Evolutionary conservation across 2,113 vertebrate species (phyloP), one percentile per base, ranked within the genome.

Genomic region (Muntiacus reevesi): DNA sequence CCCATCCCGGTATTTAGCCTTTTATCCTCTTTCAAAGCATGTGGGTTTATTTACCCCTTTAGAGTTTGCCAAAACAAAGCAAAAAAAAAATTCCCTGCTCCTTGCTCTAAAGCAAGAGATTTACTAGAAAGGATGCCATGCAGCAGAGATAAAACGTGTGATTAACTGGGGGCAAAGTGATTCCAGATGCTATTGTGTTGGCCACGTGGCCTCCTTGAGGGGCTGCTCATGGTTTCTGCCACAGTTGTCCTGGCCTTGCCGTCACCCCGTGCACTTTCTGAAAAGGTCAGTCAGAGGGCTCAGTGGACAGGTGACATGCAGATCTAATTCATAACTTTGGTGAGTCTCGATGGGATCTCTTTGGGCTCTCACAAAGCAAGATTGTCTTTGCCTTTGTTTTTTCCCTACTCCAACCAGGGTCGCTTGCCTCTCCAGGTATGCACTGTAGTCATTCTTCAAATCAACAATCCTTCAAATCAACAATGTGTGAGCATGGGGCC

Each of bases 91-190:
- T 15, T 52, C 12, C 13, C 21, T 14, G 82, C 2, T 28, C 67
- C 15, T 78, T 95, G 14, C 12, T 36, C 67, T 91, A 54, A 89
- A 97, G 71, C 4, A 93, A 59, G 33, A 96, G 82, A 59, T 86
- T 96, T 97, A 84, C 95, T 94, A 97, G 84, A 95, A 93, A 95
- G 40, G 67, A 93, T 87, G 83, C 19, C 33, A 71, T 11, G 43
- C 6, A 95, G 47, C 13, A 43, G 55, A 88, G 57, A 89, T 88
- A 97, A 97, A 94, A 87, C 81, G 86, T 55, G 40, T 83, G 45
- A 83, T 85, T 96, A 95, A 86, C 55, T 67, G 15, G 33, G 55
- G 40, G 36, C 33, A 83, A 94, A 97, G 43, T 4, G 43, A 50
- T 95, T 95, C 92, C 67, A 97, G 82, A 86, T 96, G 94, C 40